Conservation (phyloP, 2,888 invertebrate genomes). For the Mongoloraphidia duomilia region DNA sequence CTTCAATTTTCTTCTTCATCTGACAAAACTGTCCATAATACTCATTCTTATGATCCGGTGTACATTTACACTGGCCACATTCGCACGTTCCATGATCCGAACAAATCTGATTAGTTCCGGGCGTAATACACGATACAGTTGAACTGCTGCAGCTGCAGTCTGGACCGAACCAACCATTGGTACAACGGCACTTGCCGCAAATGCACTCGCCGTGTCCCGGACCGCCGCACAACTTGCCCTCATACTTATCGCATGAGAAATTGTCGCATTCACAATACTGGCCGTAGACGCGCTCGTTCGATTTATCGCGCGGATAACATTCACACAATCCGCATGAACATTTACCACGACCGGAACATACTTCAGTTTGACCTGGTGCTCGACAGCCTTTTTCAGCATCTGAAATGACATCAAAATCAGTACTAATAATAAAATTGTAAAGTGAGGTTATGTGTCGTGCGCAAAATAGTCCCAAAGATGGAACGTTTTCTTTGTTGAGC, state of each 20-base stretch:
- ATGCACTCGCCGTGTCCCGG: constrained; percentile 69
- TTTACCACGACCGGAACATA: constrained; percentile 61
- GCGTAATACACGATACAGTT: constrained; percentile 60
- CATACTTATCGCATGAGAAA: constrained; percentile 82
- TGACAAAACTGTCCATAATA: too few relatives aligned
- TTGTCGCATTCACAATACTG: constrained; percentile 91
- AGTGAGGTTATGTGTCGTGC: too few relatives aligned
- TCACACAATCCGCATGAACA: constrained; percentile 73
- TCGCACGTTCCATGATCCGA: constrained; percentile 79
- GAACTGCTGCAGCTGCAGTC: constrained; percentile 74
- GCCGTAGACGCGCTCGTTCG: constrained; percentile 43
- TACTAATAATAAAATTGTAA: too few relatives aligned
- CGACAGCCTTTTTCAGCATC: constrained; percentile 37
- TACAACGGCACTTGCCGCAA: constrained; percentile 76
- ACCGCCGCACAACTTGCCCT: constrained; percentile 62
- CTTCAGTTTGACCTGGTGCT: constrained; percentile 46
- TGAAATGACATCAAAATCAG: too few relatives aligned
- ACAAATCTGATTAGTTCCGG: constrained; percentile 39
- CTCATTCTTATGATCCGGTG: too few relatives aligned
- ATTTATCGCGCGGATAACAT: constrained; percentile 30
- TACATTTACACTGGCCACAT: constrained; percentile 79
- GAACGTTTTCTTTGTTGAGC: too few relatives aligned
- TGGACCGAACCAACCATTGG: constrained; percentile 63
- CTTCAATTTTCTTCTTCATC: not conserved
- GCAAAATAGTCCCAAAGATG: too few relatives aligned